phyloP scores from a whole-genome alignment of 2,888 invertebrate species.

The Podabrus alpinus region DNA sequence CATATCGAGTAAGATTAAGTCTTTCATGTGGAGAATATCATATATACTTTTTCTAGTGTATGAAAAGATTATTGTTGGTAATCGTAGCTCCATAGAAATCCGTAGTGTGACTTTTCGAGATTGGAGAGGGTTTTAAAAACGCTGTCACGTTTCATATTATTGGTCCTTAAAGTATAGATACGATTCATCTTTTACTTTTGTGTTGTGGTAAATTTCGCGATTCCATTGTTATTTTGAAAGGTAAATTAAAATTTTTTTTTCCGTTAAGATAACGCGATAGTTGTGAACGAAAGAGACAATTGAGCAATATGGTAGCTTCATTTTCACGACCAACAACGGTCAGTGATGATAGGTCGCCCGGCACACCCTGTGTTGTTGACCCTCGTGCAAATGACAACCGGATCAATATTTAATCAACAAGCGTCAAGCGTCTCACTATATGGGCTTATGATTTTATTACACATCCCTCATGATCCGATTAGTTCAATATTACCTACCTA shows the following conservation, averaged over 20 bases:
- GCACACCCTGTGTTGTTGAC: constrained; percentile 41
- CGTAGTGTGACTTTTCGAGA: neutral
- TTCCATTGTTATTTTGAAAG: neutral
- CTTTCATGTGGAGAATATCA: neutral
- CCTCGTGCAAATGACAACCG: constrained; percentile 48
- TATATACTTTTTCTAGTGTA: neutral
- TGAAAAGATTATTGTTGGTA: neutral
- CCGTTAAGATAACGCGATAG: neutral
- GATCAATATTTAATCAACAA: constrained; percentile 51
- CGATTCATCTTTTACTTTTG: neutral
- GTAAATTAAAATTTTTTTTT: neutral
- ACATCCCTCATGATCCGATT: constrained; percentile 34
- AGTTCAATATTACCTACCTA: constrained; percentile 25
- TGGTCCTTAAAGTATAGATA: neutral
- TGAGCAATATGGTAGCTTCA: neutral
- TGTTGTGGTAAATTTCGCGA: neutral
- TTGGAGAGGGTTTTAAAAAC: neutral
- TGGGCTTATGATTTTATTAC: constrained; percentile 43
- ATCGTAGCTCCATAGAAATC: neutral
- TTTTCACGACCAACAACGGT: constrained; percentile 25
- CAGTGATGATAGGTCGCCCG: constrained; percentile 29
- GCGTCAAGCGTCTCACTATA: constrained; percentile 41
- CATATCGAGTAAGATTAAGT: neutral
- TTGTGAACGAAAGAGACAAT: neutral
- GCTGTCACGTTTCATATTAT: neutral